phyloP scores from a whole-genome alignment of 2,113 vertebrate genomes.

The Calonectris borealis region DNA sequence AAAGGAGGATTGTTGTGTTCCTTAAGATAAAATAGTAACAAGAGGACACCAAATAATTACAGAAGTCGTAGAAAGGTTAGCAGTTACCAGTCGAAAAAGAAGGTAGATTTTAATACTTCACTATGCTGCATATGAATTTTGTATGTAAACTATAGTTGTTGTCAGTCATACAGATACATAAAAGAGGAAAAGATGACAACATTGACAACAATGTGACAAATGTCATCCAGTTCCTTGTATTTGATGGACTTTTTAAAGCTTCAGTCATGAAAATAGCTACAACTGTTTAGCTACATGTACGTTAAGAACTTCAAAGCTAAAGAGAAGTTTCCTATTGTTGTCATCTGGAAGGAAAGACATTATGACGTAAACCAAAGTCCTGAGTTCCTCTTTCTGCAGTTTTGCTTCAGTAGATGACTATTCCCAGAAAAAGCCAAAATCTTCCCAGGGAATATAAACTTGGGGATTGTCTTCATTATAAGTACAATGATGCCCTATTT shows the following conservation, averaged over 20 bases:
- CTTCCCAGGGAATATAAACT: neutral
- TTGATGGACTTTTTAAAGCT: neutral
- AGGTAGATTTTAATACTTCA: neutral
- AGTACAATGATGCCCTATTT: neutral
- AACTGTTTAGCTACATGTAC: neutral
- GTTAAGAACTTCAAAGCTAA: neutral
- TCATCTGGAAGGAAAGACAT: neutral
- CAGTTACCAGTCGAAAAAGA: neutral
- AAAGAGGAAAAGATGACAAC: neutral
- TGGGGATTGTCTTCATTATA: neutral
- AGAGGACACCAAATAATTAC: neutral
- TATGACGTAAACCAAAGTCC: neutral
- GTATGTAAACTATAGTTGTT: neutral
- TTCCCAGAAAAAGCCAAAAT: neutral
- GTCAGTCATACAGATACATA: neutral
- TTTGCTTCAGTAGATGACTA: neutral
- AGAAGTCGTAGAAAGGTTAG: neutral
- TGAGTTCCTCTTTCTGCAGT: neutral
- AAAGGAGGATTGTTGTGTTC: neutral
- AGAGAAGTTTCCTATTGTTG: neutral
- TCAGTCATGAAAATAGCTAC: neutral
- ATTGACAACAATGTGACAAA: neutral
- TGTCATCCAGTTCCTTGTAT: neutral
- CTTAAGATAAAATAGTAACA: neutral
- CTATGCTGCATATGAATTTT: neutral